phyloP scores from a whole-genome alignment of 2,113 vertebrate genomes.

The Sinocyclocheilus anshuiensis region DNA sequence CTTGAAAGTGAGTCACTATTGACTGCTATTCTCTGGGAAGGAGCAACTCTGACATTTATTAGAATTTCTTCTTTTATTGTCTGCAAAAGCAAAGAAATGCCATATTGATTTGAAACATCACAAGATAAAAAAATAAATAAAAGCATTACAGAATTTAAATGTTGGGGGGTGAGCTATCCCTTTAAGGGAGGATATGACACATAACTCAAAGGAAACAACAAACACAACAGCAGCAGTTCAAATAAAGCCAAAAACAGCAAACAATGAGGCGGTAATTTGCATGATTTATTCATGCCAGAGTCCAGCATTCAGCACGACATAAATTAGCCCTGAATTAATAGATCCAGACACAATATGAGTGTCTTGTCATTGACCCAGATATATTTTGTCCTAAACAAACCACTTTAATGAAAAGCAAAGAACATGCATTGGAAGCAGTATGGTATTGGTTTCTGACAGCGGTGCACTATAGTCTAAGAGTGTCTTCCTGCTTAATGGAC shows the following conservation, averaged over 20 bases:
- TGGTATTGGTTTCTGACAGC: background rate
- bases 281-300: constrained; percentile 26
- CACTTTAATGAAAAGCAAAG: background rate
- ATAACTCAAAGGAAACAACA: background rate
- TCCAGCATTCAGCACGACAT: background rate
- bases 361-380: background rate
- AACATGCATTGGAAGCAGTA: background rate
- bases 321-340: constrained; percentile 10
- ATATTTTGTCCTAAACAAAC: background rate
- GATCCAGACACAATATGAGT: background rate
- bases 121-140: background rate
- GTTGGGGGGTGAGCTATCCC: background rate
- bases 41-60: background rate
- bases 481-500: constrained; percentile 4
- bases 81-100: background rate
- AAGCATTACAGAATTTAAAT: background rate
- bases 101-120: background rate
- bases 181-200: background rate
- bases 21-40: background rate
- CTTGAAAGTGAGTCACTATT: background rate
- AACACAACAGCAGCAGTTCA: background rate
- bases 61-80: background rate
- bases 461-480: background rate
- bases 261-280: constrained; percentile 2
- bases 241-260: background rate